These are phyloP conservation scores for Pseudococcus jackbeardsleyi DNA, from an alignment of 2,888 invertebrate species.

Conservation along the genomic window DNA sequence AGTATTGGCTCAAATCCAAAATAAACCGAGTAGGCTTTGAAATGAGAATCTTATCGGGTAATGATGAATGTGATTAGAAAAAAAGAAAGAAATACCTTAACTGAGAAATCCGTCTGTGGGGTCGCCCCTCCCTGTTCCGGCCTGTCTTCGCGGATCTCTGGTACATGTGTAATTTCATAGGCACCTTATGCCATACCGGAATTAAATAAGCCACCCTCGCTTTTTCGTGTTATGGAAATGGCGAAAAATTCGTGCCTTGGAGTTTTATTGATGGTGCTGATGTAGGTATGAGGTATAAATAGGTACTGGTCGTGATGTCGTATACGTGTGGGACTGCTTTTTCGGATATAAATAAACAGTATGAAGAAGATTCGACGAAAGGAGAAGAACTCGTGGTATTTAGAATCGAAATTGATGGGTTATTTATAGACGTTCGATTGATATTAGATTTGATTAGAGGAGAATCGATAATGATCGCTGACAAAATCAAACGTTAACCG, in stretches of 20 bases:
- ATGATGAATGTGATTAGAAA: slow-evolving; percentile 39
- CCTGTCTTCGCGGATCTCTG: not conserved
- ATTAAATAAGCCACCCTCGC: slow-evolving; percentile 21
- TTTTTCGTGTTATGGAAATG: not conserved
- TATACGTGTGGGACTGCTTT: too few species aligned
- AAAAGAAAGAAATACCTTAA: not conserved
- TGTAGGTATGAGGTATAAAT: too few species aligned
- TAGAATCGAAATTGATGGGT: too few species aligned
- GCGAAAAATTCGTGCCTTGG: not conserved
- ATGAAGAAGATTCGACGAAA: too few species aligned
- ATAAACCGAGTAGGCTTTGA: not conserved
- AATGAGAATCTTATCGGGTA: slow-evolving; percentile 20
- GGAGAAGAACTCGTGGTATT: too few species aligned
- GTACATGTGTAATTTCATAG: not conserved
- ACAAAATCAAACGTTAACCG: too few species aligned
- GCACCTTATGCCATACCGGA: not conserved
- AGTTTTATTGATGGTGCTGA: not conserved
- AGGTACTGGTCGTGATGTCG: too few species aligned
- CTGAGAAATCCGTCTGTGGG: slow-evolving; percentile 4
- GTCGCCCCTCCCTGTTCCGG: not conserved
- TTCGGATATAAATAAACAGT: too few species aligned
- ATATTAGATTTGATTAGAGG: too few species aligned
- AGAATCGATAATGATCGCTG: too few species aligned
- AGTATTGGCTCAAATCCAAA: slow-evolving; percentile 33
- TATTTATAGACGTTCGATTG: too few species aligned